These are phyloP conservation scores for Setipinna tenuifilis DNA, from an alignment of 2,797 vertebrate species.

Conservation along the genomic window DNA sequence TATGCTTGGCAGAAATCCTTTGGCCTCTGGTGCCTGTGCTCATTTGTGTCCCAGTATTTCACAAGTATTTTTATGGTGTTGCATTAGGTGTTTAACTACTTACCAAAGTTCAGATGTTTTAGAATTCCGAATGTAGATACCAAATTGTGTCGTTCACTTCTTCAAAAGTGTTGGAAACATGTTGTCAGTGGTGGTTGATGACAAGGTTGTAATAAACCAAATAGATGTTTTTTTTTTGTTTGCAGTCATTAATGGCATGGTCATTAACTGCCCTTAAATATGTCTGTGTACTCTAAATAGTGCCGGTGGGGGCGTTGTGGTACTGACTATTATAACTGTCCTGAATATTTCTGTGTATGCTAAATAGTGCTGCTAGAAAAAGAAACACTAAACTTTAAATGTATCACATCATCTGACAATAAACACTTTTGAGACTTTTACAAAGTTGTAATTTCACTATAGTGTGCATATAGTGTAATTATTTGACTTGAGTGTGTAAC, in stretches of 20 bases:
- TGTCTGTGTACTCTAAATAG: too few relatives aligned
- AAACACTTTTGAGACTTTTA: slow-evolving; percentile 76
- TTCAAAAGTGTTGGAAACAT: background rate
- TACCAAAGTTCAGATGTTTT: slow-evolving; percentile 17
- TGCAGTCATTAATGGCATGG: too few relatives aligned
- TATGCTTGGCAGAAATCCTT: background rate
- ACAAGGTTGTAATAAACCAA: background rate
- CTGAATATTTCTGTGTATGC: slow-evolving; percentile 74
- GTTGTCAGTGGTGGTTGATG: background rate
- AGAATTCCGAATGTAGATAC: background rate
- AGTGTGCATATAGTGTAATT: too few relatives aligned
- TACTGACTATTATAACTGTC: slow-evolving; percentile 70
- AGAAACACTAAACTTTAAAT: slow-evolving; percentile 67
- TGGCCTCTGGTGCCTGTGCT: background rate
- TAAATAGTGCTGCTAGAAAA: slow-evolving; percentile 79
- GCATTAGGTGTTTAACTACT: slow-evolving; percentile 28
- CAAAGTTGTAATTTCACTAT: background rate
- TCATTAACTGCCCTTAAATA: too few relatives aligned
- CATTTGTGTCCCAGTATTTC: background rate
- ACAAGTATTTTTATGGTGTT: background rate
- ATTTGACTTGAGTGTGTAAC: background rate
- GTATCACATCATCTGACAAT: slow-evolving; percentile 74
- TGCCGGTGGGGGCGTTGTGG: too few relatives aligned
- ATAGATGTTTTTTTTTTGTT: slow-evolving; percentile 44
- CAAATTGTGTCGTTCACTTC: background rate